Evolutionary conservation across 2,888 invertebrate species (phyloP).

Genomic region (Caradrina kadenii): DNA sequence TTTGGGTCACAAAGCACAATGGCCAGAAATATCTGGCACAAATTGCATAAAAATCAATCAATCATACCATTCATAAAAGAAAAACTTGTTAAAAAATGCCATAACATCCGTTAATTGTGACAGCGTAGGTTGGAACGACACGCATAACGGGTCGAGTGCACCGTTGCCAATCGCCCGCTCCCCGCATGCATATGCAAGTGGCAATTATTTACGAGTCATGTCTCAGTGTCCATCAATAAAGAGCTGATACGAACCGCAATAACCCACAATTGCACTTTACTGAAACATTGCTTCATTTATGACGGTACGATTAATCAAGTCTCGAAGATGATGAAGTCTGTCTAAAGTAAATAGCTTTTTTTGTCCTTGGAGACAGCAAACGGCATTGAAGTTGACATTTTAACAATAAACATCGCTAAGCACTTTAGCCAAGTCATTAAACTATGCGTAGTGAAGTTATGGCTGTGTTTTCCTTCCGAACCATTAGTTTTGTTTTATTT

Average conservation of each 20-base stretch:
- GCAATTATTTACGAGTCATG: constrained; percentile 66
- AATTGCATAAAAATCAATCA: constrained; percentile 32
- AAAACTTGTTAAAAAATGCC: constrained; percentile 40
- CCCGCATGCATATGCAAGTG: constrained; percentile 64
- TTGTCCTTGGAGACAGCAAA: constrained; percentile 19
- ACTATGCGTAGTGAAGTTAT: constrained; percentile 28
- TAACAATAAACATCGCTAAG: constrained; percentile 25
- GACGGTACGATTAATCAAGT: constrained; percentile 51
- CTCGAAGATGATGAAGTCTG: constrained; percentile 19
- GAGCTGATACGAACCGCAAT: constrained; percentile 59
- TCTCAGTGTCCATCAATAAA: constrained; percentile 65
- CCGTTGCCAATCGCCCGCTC: constrained; percentile 58
- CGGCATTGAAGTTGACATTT: constrained; percentile 21
- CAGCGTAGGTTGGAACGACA: constrained; percentile 51
- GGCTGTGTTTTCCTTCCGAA: constrained; percentile 25
- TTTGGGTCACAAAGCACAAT: constrained; percentile 32
- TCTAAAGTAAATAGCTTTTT: constrained; percentile 23
- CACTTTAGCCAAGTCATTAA: constrained; percentile 36
- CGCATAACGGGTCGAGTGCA: constrained; percentile 54
- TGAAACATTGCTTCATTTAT: constrained; percentile 61
- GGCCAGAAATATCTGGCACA: constrained; percentile 28
- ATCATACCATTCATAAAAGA: constrained; percentile 38
- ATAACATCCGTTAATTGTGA: constrained; percentile 50
- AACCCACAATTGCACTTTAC: constrained; percentile 61
- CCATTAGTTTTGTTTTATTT: constrained; percentile 31